These are phyloP conservation scores for Pseudeuparius sepicola DNA, from an alignment of 2,888 invertebrate genomes.

Conservation along the genomic window DNA sequence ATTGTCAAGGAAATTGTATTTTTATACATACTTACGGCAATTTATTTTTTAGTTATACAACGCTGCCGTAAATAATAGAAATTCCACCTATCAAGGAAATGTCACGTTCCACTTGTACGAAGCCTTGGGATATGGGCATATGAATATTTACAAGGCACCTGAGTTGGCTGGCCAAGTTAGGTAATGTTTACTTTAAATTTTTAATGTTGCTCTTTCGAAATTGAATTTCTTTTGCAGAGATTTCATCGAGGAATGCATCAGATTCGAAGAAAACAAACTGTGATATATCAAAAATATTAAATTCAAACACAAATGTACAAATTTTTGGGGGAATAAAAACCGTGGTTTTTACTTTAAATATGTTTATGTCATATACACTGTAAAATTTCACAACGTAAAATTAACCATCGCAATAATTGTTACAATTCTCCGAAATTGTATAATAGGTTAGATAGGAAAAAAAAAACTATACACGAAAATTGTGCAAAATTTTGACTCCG, in stretches of 20 bases:
- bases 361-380: conserved; percentile 39
- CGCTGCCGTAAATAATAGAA: conserved; percentile 48
- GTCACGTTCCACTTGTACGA: conserved; percentile 64
- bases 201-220: not conserved
- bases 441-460: no score
- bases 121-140: conserved; percentile 65
- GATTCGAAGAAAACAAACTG: conserved; percentile 18
- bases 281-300: conserved; percentile 5
- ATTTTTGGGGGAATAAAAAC: no score
- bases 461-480: no score
- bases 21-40: no score
- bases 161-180: conserved; percentile 59
- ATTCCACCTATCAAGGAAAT: conserved; percentile 45
- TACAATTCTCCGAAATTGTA: no score
- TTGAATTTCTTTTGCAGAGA: conserved; percentile 37
- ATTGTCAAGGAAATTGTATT: no score
- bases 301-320: not conserved
- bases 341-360: conserved; percentile 28
- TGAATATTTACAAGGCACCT: conserved; percentile 69
- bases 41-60: conserved; percentile 55
- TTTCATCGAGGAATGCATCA: conserved; percentile 23
- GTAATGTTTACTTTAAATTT: conserved; percentile 40
- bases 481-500: conserved; percentile 32
- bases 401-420: no score
- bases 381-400: conserved; percentile 35